Evolutionary conservation across 2,113 vertebrate genomes (phyloP).

Genomic region (Jaculus jaculus): DNA sequence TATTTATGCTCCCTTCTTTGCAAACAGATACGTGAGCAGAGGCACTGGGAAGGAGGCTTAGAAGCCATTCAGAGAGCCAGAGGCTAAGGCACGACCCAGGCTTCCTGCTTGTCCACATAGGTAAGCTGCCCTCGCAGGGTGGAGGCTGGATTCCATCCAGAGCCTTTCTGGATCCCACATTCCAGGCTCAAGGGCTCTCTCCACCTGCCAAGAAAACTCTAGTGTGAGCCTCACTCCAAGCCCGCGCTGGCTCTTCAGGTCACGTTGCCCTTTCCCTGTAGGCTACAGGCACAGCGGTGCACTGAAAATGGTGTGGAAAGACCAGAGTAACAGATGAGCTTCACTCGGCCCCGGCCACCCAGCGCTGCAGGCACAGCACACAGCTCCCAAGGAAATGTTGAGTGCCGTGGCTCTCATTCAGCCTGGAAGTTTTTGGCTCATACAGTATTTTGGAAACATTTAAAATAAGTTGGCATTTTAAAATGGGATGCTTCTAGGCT

Average conservation of each 20-base stretch:
- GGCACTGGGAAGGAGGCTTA: neutral
- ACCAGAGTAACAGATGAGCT: neutral
- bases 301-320: neutral
- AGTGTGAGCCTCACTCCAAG: neutral
- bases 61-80: neutral
- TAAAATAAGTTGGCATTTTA: neutral
- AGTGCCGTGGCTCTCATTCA: neutral
- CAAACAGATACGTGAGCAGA: neutral
- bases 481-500: neutral
- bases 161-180: neutral
- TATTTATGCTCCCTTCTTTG: neutral
- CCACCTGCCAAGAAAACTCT: neutral
- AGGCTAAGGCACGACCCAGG: neutral
- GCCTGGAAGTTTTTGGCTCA: neutral
- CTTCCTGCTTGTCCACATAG: neutral
- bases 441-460: neutral
- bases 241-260: neutral
- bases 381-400: neutral
- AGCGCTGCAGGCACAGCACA: neutral
- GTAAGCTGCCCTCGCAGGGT: no score
- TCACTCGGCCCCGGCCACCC: neutral
- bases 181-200: neutral
- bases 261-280: neutral
- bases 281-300: neutral
- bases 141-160: neutral